These are phyloP conservation scores for Coreius guichenoti DNA, from an alignment of 2,797 vertebrate species.

Conservation along the genomic window DNA sequence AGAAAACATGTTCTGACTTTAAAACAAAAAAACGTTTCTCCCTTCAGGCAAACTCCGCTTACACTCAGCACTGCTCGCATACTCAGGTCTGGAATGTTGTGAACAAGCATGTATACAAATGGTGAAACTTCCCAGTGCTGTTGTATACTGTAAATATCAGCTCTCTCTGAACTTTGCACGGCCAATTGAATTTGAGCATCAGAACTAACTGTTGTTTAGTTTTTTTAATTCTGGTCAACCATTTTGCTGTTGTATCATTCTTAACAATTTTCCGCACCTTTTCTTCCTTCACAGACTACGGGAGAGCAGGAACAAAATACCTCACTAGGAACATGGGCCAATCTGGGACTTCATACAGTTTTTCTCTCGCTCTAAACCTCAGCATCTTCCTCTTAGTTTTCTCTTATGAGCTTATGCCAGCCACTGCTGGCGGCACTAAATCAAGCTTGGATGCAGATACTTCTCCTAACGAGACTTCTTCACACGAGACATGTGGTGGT, in stretches of 20 bases:
- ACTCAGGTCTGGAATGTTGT: neutral
- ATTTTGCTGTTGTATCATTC: slow-evolving; percentile 5
- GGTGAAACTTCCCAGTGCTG: neutral
- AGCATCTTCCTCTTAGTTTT: slow-evolving; percentile 74
- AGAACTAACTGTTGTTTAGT: neutral
- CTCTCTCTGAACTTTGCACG: neutral
- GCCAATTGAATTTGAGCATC: neutral
- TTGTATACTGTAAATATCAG: slow-evolving; percentile 4
- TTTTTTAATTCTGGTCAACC: neutral
- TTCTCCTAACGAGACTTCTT: slow-evolving; percentile 66
- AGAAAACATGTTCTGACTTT: slow-evolving; percentile 20
- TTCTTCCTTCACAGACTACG: slow-evolving; percentile 74
- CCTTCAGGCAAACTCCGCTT: neutral
- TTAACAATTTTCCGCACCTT: slow-evolving; percentile 1
- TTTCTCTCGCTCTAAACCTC: slow-evolving; percentile 70
- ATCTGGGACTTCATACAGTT: slow-evolving; percentile 54
- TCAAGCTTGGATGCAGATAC: slow-evolving; percentile 13
- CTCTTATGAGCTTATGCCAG: slow-evolving; percentile 62
- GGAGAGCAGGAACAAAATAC: slow-evolving; percentile 57
- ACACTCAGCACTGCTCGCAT: neutral
- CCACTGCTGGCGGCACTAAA: slow-evolving; percentile 62
- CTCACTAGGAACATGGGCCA: slow-evolving; percentile 76
- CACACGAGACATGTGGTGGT: slow-evolving; percentile 76
- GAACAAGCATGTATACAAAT: slow-evolving; percentile 12
- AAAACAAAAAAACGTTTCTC: neutral